phyloP scores from a whole-genome alignment of 2,797 vertebrate species.

The Argya squamiceps region DNA sequence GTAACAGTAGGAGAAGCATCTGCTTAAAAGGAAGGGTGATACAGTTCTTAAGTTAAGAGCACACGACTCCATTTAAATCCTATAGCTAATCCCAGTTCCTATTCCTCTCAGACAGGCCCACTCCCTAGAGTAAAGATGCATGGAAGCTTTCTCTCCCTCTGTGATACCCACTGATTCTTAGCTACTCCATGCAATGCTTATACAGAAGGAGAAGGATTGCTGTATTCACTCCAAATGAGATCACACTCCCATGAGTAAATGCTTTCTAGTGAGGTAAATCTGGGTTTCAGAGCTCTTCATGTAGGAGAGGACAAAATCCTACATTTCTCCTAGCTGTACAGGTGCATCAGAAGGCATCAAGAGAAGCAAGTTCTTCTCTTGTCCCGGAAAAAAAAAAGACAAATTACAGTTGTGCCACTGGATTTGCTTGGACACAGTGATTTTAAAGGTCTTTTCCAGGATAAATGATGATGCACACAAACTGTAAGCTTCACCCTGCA shows the following conservation, averaged over 20 bases:
- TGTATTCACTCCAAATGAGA: not conserved
- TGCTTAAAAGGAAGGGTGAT: not conserved
- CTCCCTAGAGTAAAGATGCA: not conserved
- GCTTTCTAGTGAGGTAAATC: not conserved
- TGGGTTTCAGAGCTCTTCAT: not conserved
- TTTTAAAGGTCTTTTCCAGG: not conserved
- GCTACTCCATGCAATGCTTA: not conserved
- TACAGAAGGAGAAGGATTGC: not conserved
- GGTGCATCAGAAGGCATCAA: rapidly evolving
- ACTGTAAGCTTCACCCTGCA: not conserved
- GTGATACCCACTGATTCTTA: not conserved
- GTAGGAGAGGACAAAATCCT: not conserved
- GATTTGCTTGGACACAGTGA: not conserved
- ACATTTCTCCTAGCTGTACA: not conserved
- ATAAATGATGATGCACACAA: not conserved
- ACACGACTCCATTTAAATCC: not conserved
- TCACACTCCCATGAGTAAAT: not conserved
- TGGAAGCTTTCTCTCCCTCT: not conserved
- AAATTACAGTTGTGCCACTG: rapidly evolving
- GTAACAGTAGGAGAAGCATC: constrained; percentile 18
- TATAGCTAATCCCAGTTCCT: not conserved
- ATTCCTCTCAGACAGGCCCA: not conserved
- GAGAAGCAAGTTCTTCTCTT: not conserved
- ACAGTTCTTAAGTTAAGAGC: not conserved
- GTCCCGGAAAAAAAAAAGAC: not conserved